Evolutionary conservation across 92 coral and sea anemone genomes (phyloP).

Genomic region (Plumapathes pennacea): DNA sequence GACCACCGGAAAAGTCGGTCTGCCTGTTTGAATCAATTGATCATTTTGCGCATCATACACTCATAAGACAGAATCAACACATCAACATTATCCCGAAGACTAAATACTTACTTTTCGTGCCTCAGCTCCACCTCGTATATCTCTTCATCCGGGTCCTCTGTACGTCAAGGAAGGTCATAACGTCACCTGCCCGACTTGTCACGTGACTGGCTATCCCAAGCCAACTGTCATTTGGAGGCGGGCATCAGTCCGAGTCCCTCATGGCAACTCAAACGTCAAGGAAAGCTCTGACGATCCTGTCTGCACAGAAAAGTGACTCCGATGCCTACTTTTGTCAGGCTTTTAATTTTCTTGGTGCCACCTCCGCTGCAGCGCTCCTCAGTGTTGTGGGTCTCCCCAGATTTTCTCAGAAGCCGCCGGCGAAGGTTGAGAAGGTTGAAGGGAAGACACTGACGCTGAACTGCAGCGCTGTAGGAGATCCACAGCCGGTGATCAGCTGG

Average conservation of each 20-base stretch:
- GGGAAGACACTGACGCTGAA: background rate
- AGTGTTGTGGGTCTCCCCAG: conserved; percentile 12
- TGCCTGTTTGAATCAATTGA: no score
- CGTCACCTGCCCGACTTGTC: background rate
- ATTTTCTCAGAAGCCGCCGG: conserved; percentile 10
- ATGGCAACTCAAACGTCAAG: background rate
- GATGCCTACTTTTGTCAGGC: background rate
- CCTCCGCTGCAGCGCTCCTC: background rate
- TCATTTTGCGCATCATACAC: no score
- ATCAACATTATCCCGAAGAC: no score
- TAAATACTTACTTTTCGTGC: no score
- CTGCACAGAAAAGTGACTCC: background rate
- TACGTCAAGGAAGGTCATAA: background rate
- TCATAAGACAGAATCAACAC: no score
- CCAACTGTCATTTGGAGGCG: conserved; percentile 8
- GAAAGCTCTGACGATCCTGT: background rate
- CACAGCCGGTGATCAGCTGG: conserved; percentile 42
- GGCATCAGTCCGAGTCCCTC: background rate
- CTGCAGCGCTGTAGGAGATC: conserved; percentile 33
- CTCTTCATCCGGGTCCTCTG: background rate
- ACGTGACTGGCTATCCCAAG: conserved; percentile 15
- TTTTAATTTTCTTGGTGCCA: conserved; percentile 6
- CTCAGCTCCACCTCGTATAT: background rate
- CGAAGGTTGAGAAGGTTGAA: background rate
- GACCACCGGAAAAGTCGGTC: no score